Evolutionary conservation across 1,140 invertebrate genomes (phyloP).

Genomic region (Schlechtendalia chinensis): DNA sequence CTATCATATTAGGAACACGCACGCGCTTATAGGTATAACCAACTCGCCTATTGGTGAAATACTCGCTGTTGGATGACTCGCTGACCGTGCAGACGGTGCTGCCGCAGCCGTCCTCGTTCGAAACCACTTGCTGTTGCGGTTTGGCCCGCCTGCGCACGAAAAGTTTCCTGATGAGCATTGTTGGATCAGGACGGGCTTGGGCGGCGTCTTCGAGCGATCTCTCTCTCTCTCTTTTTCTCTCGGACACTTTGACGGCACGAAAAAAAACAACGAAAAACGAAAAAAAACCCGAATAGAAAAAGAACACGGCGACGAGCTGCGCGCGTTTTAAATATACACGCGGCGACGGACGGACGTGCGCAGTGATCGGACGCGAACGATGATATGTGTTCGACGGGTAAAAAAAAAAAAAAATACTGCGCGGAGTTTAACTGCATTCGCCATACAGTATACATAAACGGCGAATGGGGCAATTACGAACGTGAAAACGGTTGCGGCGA

Average conservation of each 20-base stretch:
- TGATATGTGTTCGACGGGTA: too few relatives aligned
- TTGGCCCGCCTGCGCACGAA: background rate
- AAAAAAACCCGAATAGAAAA: too few relatives aligned
- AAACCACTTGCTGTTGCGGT: background rate
- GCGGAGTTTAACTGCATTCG: background rate
- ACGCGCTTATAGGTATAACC: background rate
- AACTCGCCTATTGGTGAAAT: slow-evolving; percentile 46
- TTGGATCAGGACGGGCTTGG: too few relatives aligned
- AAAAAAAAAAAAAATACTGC: background rate
- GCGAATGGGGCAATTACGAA: background rate
- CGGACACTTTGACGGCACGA: background rate
- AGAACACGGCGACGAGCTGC: too few relatives aligned
- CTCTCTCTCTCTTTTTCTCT: too few relatives aligned
- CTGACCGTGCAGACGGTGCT: background rate
- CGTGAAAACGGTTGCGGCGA: background rate
- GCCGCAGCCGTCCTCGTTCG: background rate
- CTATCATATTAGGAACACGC: background rate
- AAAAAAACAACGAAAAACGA: background rate
- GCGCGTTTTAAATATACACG: too few relatives aligned
- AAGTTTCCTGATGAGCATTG: slow-evolving; percentile 35
- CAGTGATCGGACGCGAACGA: too few relatives aligned
- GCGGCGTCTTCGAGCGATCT: too few relatives aligned
- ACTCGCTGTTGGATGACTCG: slow-evolving; percentile 17
- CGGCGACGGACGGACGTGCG: too few relatives aligned
- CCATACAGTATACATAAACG: background rate